Evolutionary conservation across 1,140 invertebrate species (phyloP).

Genomic region (Mizuhopecten yessoensis): DNA sequence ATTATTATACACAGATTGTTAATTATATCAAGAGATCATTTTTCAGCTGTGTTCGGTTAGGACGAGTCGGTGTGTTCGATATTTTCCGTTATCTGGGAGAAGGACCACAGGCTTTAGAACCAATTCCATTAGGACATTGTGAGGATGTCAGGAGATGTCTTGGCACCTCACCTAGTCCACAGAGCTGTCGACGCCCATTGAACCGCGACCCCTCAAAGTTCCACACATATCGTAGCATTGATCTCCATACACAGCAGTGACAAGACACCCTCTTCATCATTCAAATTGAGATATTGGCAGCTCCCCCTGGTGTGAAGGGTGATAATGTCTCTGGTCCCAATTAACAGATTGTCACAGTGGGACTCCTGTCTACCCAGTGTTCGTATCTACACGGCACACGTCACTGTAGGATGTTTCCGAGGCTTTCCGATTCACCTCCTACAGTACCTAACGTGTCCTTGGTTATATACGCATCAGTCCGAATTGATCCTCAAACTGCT

Average conservation of each 20-base stretch:
- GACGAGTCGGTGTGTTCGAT: no score
- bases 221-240: background rate
- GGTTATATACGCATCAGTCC: background rate
- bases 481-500: background rate
- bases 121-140: slow-evolving; percentile 11
- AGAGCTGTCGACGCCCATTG: background rate
- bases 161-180: background rate
- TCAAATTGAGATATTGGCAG: slow-evolving; percentile 27
- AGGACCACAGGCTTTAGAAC: background rate
- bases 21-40: no score
- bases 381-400: background rate
- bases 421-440: background rate
- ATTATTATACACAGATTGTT: no score
- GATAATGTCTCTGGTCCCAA: slow-evolving; percentile 31
- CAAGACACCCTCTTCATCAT: background rate
- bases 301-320: slow-evolving; percentile 28
- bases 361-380: background rate
- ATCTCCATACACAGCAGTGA: background rate
- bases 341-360: background rate
- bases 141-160: background rate
- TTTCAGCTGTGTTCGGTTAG: no score
- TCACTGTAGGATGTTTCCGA: background rate
- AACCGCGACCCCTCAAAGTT: background rate
- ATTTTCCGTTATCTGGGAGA: background rate
- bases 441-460: background rate